A percentile compares a stretch with the other conserved stretches of the same genome.
Evolutionary conservation across 2,113 vertebrate genomes (phyloP).

Genomic region (Trogon melanurus): DNA sequence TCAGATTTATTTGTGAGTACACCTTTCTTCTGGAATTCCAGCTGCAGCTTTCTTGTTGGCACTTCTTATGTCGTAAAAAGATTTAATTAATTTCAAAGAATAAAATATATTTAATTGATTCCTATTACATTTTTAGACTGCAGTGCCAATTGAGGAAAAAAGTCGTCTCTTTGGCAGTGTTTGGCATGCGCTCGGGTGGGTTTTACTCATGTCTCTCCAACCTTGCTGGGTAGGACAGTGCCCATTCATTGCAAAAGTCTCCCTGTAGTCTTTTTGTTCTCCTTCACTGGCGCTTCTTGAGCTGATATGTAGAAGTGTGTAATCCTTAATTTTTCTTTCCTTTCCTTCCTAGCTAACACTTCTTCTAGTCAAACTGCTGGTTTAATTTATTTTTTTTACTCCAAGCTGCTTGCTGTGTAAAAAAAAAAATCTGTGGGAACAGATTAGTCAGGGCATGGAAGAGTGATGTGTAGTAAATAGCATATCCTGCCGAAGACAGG

Average conservation of each 20-base stretch:
- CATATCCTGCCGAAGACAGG: neutral
- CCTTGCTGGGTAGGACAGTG: neutral
- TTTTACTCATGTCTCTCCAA: neutral
- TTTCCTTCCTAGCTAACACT: neutral
- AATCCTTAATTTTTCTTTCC: neutral
- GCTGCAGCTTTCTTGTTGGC: neutral
- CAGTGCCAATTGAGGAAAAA: neutral
- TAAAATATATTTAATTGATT: neutral
- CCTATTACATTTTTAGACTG: neutral
- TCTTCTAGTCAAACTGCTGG: neutral
- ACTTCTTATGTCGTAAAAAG: neutral
- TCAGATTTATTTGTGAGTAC: neutral
- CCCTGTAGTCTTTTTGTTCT: neutral
- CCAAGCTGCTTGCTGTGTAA: neutral
- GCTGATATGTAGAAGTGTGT: neutral
- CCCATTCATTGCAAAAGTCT: accelerated
- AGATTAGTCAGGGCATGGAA: neutral
- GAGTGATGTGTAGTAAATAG: neutral
- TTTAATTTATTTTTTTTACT: neutral
- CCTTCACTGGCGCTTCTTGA: neutral
- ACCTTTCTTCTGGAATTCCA: neutral
- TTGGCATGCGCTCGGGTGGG: neutral
- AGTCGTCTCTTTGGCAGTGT: neutral
- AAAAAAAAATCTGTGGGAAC: neutral
- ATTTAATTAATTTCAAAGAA: neutral